Evolutionary conservation across 2,113 vertebrate genomes (phyloP), one percentile per base, ranked within the genome.

Genomic region (Mystacornis crossleyi): DNA sequence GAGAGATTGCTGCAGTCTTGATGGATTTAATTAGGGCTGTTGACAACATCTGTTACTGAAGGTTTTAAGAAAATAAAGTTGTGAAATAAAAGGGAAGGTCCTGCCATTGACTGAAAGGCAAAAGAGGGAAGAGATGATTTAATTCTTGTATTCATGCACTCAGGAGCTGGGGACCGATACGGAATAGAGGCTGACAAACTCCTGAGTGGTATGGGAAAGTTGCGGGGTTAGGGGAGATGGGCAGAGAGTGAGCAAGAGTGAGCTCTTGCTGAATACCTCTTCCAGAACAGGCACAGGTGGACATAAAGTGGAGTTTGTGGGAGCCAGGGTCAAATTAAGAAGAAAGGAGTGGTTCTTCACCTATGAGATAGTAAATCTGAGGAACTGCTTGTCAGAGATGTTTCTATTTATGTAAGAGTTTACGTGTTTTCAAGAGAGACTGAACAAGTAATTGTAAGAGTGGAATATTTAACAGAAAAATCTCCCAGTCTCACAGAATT

Each of bases 201-300:
- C 18, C 9, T 33, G 21, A 40, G 12, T 34, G 33, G 21, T 18
- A 75, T 18, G 31, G 61, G 19, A 31, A 74, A 70, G 29, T 14
- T 83, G 12, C 0, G 0, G 4, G 3, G 2, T 2, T 14, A 47
- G 8, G 13, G 18, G 4, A 34, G 11, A 29, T 7, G 6, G 13
- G 9, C 12, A 40, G 28, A 34, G 15, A 47, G 31, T 9, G 26
- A 53, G 18, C 9, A 11, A 36, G 19, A 47, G 14, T 2, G 4
- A 33, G 14, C n/a, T 53, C 20, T 0, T 75, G 38, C 5, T 71
- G 28, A 53, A 75, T 33, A 23, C 7, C 62, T 62, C 53, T 33
- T 90, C 42, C 53, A 62, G 36, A 83, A 62, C 15, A 75, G 24
- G 26, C 18, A 34, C 0, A 18, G 11, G 9, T 33, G 25, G 31